These are phyloP conservation scores for Leistus spinibarbis DNA, from an alignment of 2,888 invertebrate genomes.

Conservation along the genomic window DNA sequence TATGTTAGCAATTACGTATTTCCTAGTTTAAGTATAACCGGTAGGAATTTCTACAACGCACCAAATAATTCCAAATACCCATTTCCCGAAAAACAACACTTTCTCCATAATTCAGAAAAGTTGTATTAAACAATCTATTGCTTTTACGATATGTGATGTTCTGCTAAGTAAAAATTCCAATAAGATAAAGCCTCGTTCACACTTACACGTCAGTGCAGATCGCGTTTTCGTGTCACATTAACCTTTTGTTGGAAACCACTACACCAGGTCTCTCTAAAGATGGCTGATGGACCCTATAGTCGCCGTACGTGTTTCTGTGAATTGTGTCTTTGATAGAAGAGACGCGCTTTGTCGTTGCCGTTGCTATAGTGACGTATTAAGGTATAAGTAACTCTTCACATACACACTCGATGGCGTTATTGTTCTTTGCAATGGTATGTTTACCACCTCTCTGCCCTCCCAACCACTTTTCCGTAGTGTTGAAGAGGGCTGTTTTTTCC, in stretches of 20 bases:
- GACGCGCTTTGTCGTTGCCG: not conserved
- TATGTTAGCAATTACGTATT: too few relatives aligned
- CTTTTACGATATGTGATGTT: not conserved
- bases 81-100: too few relatives aligned
- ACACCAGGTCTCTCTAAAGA: not conserved
- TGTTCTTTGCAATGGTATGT: not conserved
- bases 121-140: not conserved
- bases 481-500: not conserved
- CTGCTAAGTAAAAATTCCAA: not conserved
- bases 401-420: not conserved
- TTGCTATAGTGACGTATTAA: slow-evolving; percentile 2
- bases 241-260: not conserved
- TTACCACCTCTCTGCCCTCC: not conserved
- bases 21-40: too few relatives aligned
- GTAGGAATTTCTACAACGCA: too few relatives aligned
- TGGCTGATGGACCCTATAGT: not conserved
- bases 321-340: not conserved
- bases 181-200: not conserved
- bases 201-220: not conserved
- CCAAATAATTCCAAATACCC: too few relatives aligned
- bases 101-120: too few relatives aligned
- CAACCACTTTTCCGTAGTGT: not conserved
- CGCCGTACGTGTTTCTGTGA: not conserved
- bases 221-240: not conserved
- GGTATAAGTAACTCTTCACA: slow-evolving; percentile 9